Base-by-base conservation (phyloP, 2,888 invertebrate species). In the Thumatha senex region DNA sequence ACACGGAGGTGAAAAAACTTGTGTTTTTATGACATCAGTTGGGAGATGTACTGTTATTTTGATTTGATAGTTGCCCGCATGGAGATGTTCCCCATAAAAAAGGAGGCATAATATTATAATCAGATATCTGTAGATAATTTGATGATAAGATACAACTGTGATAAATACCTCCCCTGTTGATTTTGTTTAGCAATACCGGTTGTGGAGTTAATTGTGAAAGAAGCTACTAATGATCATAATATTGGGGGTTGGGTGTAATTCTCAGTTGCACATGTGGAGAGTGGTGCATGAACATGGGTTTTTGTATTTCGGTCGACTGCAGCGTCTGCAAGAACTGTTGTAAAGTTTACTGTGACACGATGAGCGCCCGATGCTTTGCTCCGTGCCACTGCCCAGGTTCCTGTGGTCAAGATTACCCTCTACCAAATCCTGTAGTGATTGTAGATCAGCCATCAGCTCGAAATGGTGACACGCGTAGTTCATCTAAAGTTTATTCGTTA, bases 301-400 rank as follows among this genome's bases (percentile, higher is more conserved):
- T 43, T 12, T 43, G 43, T 24, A 24, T 43, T 24, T 43, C 43
- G 7, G 34, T 35, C 18, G 24, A 34, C 12, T 43, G 43, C n/a
- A 18, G 18, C 9, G 43, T 34, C 10, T 43, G 34, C 12, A 34
- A 35, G 15, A 8, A 1, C 18, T 35, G 34, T 9, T 43, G 34
- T 11, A 13, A 12, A 13, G 24, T 18, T 24, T 43, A 34, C 11
- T 43, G 43, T 35, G 7, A 33, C 10, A 33, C 18, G 1, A 1
- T 35, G 10, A 35, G 43, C 13, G 35, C 34, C 7, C 10, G 34
- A 3, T 43, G 43, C 39, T n/a, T 39, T 7, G 18, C 18, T 7
- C 39, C 39, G n/a, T 39, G 39, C 24, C 39, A 18, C n/a, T 39
- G 39, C 15, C 39, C 15, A 10, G 39, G 39, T 39, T 39, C 15